Percentiles rank a stretch among this genome's conserved stretches.
These are phyloP conservation scores for Melopsittacus undulatus DNA, from an alignment of 2,797 vertebrate genomes.

Conservation along the genomic window DNA sequence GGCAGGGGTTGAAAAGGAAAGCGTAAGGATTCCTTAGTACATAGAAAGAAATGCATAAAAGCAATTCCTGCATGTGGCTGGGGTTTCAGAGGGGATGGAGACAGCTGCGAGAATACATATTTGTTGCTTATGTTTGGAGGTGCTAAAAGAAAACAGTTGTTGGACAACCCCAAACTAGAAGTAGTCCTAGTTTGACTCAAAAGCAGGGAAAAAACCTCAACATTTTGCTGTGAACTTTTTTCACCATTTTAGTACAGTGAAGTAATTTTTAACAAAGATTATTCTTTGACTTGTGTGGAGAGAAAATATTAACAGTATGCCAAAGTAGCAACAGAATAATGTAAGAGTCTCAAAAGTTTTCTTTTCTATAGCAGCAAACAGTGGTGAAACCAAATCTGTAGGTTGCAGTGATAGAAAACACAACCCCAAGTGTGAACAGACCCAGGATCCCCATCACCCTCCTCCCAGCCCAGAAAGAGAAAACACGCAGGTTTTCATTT, in stretches of 20 bases:
- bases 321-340: not conserved
- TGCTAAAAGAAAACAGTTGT: not conserved
- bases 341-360: not conserved
- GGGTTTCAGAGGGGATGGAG: not conserved
- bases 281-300: not conserved
- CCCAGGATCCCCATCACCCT: rapidly evolving
- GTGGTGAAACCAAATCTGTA: not conserved
- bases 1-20: not conserved
- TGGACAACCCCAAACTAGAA: not conserved
- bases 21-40: rapidly evolving
- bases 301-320: not conserved
- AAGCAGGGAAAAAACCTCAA: not conserved
- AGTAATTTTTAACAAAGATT: not conserved
- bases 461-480: not conserved
- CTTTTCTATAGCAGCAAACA: not conserved
- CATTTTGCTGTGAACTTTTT: not conserved
- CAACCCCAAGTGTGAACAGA: not conserved
- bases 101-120: rapidly evolving
- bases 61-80: not conserved
- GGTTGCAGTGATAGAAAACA: not conserved
- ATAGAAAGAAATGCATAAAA: not conserved
- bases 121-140: not conserved
- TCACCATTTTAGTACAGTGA: not conserved
- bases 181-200: not conserved
- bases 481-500: not conserved